Conservation (phyloP, 1,140 invertebrate species). For the Sitophilus oryzae region DNA sequence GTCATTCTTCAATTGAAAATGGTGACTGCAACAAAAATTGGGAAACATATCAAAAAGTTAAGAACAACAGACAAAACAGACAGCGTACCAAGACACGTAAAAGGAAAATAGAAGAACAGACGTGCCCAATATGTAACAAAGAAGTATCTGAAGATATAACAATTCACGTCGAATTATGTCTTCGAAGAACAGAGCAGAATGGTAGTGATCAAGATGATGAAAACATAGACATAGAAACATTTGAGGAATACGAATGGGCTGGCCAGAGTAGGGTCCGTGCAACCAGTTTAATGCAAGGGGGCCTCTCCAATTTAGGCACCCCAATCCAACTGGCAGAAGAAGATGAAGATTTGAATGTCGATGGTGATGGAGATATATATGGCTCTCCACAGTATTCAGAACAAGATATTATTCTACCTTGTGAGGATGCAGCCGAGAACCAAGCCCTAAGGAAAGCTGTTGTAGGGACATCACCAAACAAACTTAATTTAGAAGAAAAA, state of each 20-base stretch:
- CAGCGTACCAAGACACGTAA: conserved; percentile 46
- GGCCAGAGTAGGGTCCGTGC: conserved; percentile 68
- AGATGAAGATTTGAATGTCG: conserved; percentile 48
- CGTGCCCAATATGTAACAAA: conserved; percentile 73
- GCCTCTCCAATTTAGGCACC: conserved; percentile 56
- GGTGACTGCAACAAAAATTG: conserved; percentile 59
- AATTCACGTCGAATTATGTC: conserved; percentile 69
- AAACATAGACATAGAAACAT: conserved; percentile 62
- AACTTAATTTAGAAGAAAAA: conserved; percentile 5
- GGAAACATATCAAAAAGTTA: conserved; percentile 71
- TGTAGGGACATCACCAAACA: conserved; percentile 38
- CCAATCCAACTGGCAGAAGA: conserved; percentile 48
- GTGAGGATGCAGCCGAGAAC: conserved; percentile 49
- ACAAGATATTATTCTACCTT: conserved; percentile 59
- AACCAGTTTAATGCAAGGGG: conserved; percentile 63
- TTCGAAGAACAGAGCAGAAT: conserved; percentile 51
- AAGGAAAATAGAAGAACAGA: conserved; percentile 53
- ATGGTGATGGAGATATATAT: conserved; percentile 77
- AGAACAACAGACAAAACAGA: conserved; percentile 63
- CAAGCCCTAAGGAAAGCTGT: conserved; percentile 57
- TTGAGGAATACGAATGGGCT: conserved; percentile 79
- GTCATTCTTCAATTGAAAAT: conserved; percentile 48
- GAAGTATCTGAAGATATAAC: conserved; percentile 65
- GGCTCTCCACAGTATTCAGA: conserved; percentile 80
- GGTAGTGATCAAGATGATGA: conserved; percentile 59